phyloP scores from a whole-genome alignment of 2,888 invertebrate genomes.

The Drosophila meridiana region DNA sequence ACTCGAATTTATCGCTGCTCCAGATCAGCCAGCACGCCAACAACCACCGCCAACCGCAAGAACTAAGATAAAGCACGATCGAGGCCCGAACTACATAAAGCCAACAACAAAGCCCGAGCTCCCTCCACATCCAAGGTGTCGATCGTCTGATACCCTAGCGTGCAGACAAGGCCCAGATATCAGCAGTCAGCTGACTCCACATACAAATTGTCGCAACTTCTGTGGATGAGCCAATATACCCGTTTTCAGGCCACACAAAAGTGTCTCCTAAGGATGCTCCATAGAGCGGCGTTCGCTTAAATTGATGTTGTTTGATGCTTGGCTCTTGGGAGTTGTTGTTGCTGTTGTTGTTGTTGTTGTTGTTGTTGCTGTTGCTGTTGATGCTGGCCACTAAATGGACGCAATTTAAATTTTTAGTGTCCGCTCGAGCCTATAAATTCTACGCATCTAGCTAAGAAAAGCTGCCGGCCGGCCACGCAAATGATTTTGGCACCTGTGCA shows the following conservation, averaged over 20 bases:
- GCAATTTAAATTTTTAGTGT: slow-evolving; percentile 78
- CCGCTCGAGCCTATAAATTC: slow-evolving; percentile 68
- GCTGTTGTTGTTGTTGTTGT: slow-evolving; percentile 7
- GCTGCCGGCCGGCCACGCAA: slow-evolving; percentile 22
- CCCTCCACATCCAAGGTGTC: neutral
- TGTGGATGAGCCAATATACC: neutral
- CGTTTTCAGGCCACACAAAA: neutral
- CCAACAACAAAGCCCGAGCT: neutral
- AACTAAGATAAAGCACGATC: slow-evolving; percentile 46
- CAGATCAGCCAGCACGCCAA: slow-evolving; percentile 69
- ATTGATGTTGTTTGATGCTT: slow-evolving; percentile 63
- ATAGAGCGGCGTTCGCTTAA: slow-evolving; percentile 66
- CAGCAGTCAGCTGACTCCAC: neutral
- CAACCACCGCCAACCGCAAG: slow-evolving; percentile 46
- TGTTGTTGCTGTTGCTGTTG: slow-evolving; percentile 9
- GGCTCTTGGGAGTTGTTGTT: slow-evolving; percentile 21
- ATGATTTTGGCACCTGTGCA: slow-evolving; percentile 64
- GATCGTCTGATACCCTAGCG: slow-evolving; percentile 9
- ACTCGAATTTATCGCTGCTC: slow-evolving; percentile 72
- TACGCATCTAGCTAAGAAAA: slow-evolving; percentile 44
- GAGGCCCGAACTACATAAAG: slow-evolving; percentile 19
- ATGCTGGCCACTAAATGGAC: slow-evolving; percentile 66
- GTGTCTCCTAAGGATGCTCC: slow-evolving; percentile 38
- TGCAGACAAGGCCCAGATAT: neutral
- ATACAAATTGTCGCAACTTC: neutral